A percentile compares a stretch with the other conserved stretches of the same genome.
phyloP scores from a whole-genome alignment of 2,888 invertebrate species.

The Microplitis manilae region DNA sequence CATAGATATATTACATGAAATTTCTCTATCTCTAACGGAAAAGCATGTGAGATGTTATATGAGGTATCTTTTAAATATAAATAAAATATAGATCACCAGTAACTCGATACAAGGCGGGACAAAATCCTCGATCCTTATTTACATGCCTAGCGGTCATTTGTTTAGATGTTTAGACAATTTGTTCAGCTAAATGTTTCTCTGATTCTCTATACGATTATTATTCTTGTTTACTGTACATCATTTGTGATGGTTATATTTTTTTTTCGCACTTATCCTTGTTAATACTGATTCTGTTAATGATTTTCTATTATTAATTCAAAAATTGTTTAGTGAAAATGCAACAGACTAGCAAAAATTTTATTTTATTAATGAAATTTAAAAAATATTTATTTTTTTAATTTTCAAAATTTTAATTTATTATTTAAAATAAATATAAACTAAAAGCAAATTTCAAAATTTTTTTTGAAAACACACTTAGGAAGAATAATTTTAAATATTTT shows the following conservation, averaged over 20 bases:
- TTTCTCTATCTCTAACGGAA: slow-evolving; percentile 44
- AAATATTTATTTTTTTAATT: too few species aligned
- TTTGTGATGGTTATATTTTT: neutral
- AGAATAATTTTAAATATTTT: too few species aligned
- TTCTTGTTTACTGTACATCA: neutral
- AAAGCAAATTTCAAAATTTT: too few species aligned
- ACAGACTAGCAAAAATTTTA: too few species aligned
- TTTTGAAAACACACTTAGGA: neutral
- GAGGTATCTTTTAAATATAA: slow-evolving; percentile 4
- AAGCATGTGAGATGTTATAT: slow-evolving; percentile 4
- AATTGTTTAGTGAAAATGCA: too few species aligned
- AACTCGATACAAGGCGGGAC: neutral
- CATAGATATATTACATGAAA: slow-evolving; percentile 16
- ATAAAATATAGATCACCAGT: neutral
- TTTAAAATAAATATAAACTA: too few species aligned
- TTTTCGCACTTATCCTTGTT: neutral
- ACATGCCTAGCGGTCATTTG: slow-evolving; percentile 33
- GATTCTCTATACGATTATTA: neutral
- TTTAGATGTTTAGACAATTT: slow-evolving; percentile 19
- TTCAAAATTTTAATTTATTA: too few species aligned
- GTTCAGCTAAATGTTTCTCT: neutral
- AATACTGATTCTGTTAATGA: too few species aligned
- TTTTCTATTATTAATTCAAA: too few species aligned
- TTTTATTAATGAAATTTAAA: too few species aligned
- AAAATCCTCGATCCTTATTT: slow-evolving; percentile 29